Evolutionary conservation across 2,797 vertebrate genomes (phyloP).

Genomic region (Ptychadena robeensis): DNA sequence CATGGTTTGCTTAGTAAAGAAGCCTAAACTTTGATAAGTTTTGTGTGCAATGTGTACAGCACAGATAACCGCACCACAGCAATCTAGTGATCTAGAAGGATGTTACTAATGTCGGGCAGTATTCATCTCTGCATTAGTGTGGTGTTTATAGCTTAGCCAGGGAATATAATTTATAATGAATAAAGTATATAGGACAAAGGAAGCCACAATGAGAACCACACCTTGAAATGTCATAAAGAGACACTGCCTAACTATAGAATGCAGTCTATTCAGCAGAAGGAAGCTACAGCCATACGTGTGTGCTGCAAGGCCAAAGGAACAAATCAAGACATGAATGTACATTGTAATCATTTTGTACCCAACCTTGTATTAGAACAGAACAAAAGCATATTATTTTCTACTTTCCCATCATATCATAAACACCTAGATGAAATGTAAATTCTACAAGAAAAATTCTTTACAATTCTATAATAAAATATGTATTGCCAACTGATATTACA

Average conservation of each 20-base stretch:
- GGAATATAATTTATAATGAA: background rate
- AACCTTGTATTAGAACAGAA: no score
- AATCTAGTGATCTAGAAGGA: background rate
- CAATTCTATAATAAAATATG: no score
- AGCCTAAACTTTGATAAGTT: background rate
- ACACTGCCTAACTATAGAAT: background rate
- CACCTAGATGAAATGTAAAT: no score
- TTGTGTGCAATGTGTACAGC: background rate
- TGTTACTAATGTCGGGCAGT: background rate
- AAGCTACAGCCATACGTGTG: no score
- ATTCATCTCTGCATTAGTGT: background rate
- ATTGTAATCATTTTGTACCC: no score
- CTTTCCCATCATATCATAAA: no score
- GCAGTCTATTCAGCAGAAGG: background rate
- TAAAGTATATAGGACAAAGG: background rate
- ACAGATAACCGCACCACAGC: constrained; percentile 9
- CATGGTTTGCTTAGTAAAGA: background rate
- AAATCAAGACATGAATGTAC: no score
- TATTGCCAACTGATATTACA: no score
- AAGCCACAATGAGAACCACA: background rate
- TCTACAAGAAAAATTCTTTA: no score
- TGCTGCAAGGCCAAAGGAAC: no score
- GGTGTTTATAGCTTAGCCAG: background rate
- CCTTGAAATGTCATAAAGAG: background rate
- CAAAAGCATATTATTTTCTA: no score